Base-by-base conservation (phyloP, 2,113 vertebrate species). In the Takifugu bimaculatus region DNA sequence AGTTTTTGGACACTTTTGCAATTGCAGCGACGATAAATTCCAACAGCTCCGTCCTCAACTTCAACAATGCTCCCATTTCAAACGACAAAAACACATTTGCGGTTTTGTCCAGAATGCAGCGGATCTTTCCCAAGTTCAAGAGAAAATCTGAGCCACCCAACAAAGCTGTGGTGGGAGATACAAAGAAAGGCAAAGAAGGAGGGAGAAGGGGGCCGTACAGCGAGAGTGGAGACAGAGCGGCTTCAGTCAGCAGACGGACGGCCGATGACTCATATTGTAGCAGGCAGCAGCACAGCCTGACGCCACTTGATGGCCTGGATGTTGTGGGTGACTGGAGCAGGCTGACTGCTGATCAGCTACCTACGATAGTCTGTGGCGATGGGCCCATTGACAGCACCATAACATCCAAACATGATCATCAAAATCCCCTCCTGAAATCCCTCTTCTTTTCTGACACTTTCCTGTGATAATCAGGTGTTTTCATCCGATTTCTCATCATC, bases 201-300 rank as follows among this genome's bases (percentile, higher is more conserved):
- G 9, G 56, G 26, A 45, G 42, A 26, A 72, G 62, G 47, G 26
- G 57, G 52, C 27, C 54, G 54, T 15, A 15, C 65, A 70, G 52
- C 57, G 52, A 65, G 56, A 65, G 59, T 47, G 52, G 68, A 77
- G 72, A 79, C 79, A 65, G 68, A 4, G 70, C 43, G 75, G 77
- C 74, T 82, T 87, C 75, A 82, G 73, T 83, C 76, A 70, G 72
- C 68, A 79, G 75, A 82, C 77, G 55, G 59, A 65, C 5, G 63
- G 73, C 12, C 51, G 70, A 81, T 86, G 81, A 86, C 65, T 84
- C 80, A 85, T 53, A 20, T 20, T 20, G 20, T 20, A 50, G 70
- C 15, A 15, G 62, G 67, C 72, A 65, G 60, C 74, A 48, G 27
- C 51, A 53, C 50, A 12, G 74, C 54, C 76, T 42, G 50, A 56